These are phyloP conservation scores for Tachina grossa DNA, from an alignment of 2,888 invertebrate genomes.

Conservation along the genomic window DNA sequence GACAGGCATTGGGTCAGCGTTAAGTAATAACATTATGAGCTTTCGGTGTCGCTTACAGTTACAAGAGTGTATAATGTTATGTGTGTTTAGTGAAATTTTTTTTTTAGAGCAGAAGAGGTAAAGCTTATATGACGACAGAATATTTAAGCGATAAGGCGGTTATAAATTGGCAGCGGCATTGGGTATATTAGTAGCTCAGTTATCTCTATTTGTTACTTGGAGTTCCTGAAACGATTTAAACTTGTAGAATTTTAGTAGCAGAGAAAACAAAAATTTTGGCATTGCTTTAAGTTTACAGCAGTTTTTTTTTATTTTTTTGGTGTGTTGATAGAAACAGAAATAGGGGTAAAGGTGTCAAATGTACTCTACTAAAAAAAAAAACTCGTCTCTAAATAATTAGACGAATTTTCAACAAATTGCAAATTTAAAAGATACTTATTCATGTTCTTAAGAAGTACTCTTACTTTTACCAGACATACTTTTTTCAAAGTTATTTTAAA, in stretches of 20 bases:
- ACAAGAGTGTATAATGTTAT: not conserved
- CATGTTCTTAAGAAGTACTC: too few species aligned
- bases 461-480: too few species aligned
- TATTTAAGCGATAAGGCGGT: conserved; percentile 66
- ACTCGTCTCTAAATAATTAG: too few species aligned
- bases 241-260: conserved; percentile 14
- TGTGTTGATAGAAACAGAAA: not conserved
- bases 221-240: conserved; percentile 57
- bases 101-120: not conserved
- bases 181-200: conserved; percentile 57
- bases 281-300: not conserved
- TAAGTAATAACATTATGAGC: conserved; percentile 4
- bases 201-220: conserved; percentile 45
- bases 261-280: not conserved
- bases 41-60: conserved; percentile 17
- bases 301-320: too few species aligned
- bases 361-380: not conserved
- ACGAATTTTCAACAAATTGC: too few species aligned
- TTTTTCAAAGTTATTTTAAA: too few species aligned
- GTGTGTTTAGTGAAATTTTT: conserved; percentile 4
- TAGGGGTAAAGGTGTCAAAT: not conserved
- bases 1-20: conserved; percentile 32
- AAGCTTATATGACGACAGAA: conserved; percentile 80
- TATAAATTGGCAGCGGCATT: conserved; percentile 53
- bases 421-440: too few species aligned